A percentile compares a stretch with the other conserved stretches of the same genome.
Conservation (phyloP, 1,140 invertebrate species). For the Ips nitidus region DNA sequence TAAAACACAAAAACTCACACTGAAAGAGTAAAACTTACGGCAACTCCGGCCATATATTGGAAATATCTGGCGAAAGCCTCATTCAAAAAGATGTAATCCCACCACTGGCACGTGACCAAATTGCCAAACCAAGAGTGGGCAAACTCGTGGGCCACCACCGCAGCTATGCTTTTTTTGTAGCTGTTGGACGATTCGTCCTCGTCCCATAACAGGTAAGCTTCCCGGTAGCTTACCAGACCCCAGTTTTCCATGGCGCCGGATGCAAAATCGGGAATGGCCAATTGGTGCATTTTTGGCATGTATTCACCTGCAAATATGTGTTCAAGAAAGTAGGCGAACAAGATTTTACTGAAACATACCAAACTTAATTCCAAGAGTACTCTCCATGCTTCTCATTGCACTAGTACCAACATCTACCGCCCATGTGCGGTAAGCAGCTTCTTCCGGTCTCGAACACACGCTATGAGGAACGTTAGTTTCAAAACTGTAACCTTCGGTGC, state of each 20-base stretch:
- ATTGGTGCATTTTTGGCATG: slow-evolving; percentile 58
- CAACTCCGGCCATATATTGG: slow-evolving; percentile 20
- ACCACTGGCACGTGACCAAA: slow-evolving; percentile 88
- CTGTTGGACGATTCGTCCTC: slow-evolving; percentile 64
- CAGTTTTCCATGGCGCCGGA: slow-evolving; percentile 91
- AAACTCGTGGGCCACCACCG: slow-evolving; percentile 85
- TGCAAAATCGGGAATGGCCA: slow-evolving; percentile 75
- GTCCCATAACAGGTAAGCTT: slow-evolving; percentile 79
- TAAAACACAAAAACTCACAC: background rate
- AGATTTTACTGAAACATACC: slow-evolving; percentile 11
- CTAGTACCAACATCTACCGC: slow-evolving; percentile 25
- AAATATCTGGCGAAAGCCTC: slow-evolving; percentile 76
- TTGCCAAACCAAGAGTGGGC: slow-evolving; percentile 93
- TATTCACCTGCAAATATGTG: slow-evolving; percentile 8
- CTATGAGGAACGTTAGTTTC: slow-evolving; percentile 16
- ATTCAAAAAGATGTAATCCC: slow-evolving; percentile 90
- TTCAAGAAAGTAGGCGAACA: background rate
- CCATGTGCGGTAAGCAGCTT: slow-evolving; percentile 5
- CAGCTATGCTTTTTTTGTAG: slow-evolving; percentile 76
- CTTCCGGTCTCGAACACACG: slow-evolving; percentile 32
- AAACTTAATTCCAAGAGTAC: slow-evolving; percentile 50
- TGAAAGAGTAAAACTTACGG: slow-evolving; percentile 9
- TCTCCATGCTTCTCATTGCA: slow-evolving; percentile 19
- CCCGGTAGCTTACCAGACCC: slow-evolving; percentile 88
- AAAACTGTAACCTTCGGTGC: slow-evolving; percentile 17